Base-by-base conservation (phyloP, 2,888 invertebrate species). In the Standfussiana lucernea region DNA sequence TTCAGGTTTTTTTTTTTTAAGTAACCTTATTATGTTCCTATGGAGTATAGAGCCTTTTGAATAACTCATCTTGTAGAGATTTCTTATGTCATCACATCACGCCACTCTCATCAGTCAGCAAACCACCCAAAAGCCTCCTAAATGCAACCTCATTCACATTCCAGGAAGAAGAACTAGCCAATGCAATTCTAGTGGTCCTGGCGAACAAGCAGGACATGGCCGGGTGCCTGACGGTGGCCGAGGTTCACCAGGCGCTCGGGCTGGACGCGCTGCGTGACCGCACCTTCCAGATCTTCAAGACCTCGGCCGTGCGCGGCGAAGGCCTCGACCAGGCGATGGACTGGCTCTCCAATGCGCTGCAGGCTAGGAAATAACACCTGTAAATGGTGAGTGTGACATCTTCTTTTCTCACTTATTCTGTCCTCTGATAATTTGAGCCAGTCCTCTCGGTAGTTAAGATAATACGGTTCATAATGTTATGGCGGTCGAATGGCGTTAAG, bases 151-250 rank as follows among this genome's bases (percentile, higher is more conserved):
- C 10, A 1, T 62, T 72, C 0, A 50, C 47, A 50, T 90, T 93
- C 7, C 93, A 99, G 98, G 99, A 99, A 95, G 99, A 99, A 93
- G 99, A 99, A 94, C 97, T 99, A 93, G 98, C 98, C 89, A 99
- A 99, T 90, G 99, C 99, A 75, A 98, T 99, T 91, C 97, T 99
- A 82, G 99, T 99, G 74, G 99, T 99, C 66, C 97, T 99, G 92
- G 99, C 99, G 69, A 99, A 99, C 95, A 99, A 99, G 97, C 99
- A 99, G 96, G 99, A 99, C 93, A 99, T 99, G 98, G 98, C 99
- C 59, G 99, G 99, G 18, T 99, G 99, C 92, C 98, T 99, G 97
- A 98, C 98, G 40, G 98, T 99, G 1, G 98, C 99, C 0, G 99
- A 99, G 95, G 99, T 99, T 32, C 99, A 99, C 94, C 99, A 99